Conservation (phyloP, 2,797 vertebrate genomes). For the Hipposideros larvatus region DNA sequence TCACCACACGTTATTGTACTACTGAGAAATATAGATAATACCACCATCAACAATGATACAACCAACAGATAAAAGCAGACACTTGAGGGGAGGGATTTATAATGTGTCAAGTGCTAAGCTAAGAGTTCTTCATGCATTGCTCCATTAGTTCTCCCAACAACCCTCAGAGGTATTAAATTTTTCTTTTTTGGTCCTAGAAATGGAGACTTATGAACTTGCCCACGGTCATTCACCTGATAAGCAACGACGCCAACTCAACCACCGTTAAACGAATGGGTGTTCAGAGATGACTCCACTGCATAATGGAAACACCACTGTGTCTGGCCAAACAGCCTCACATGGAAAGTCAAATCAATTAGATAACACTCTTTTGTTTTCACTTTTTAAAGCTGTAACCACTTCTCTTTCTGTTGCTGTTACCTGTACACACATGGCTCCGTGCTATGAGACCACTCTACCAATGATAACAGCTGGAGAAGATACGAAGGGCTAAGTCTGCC, state of each 20-base stretch:
- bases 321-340: neutral
- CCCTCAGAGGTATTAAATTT: neutral
- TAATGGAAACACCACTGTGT: neutral
- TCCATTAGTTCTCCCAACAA: neutral
- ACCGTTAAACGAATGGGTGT: neutral
- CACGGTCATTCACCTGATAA: neutral
- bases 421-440: neutral
- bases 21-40: neutral
- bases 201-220: neutral
- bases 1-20: accelerated
- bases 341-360: neutral
- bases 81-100: accelerated
- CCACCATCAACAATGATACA: neutral
- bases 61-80: neutral
- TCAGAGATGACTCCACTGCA: neutral
- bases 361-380: neutral
- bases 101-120: neutral
- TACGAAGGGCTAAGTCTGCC: neutral
- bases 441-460: too few relatives aligned
- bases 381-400: neutral
- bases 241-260: neutral
- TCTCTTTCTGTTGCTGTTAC: neutral
- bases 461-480: neutral
- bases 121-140: neutral
- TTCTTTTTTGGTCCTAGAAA: neutral